Percentiles rank a stretch among this genome's conserved stretches.
Evolutionary conservation across 2,888 invertebrate genomes (phyloP).

Genomic region (Limnephilus auricula): DNA sequence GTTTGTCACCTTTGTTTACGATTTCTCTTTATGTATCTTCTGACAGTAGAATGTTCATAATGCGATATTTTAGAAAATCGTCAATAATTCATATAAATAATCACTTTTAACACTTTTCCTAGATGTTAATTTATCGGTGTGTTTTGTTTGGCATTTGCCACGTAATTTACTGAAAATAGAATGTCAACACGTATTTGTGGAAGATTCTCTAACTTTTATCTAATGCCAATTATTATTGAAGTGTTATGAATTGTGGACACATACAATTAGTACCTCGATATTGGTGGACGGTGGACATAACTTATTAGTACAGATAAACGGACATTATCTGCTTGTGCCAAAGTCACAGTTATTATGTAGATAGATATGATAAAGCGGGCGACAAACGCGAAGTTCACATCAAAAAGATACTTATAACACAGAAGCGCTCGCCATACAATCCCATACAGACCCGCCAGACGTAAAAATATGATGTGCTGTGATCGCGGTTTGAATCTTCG

Average conservation of each 20-base stretch:
- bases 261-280: neutral
- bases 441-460: too few species aligned
- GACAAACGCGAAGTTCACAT: too few species aligned
- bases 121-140: neutral
- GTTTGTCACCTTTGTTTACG: neutral
- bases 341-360: neutral
- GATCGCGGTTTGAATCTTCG: too few species aligned
- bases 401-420: too few species aligned
- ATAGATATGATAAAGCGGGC: neutral
- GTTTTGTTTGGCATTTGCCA: neutral
- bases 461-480: too few species aligned
- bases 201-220: neutral
- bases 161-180: neutral
- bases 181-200: neutral
- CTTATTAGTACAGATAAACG: neutral
- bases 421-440: too few species aligned
- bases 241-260: neutral
- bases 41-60: neutral
- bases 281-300: neutral
- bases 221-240: neutral
- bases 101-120: neutral
- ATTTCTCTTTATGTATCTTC: neutral
- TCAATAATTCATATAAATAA: conserved; percentile 2
- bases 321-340: neutral
- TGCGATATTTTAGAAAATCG: neutral